Percentiles rank a stretch among this genome's conserved stretches.
phyloP scores from a whole-genome alignment of 2,888 invertebrate genomes.

The Cephus nigrinus region DNA sequence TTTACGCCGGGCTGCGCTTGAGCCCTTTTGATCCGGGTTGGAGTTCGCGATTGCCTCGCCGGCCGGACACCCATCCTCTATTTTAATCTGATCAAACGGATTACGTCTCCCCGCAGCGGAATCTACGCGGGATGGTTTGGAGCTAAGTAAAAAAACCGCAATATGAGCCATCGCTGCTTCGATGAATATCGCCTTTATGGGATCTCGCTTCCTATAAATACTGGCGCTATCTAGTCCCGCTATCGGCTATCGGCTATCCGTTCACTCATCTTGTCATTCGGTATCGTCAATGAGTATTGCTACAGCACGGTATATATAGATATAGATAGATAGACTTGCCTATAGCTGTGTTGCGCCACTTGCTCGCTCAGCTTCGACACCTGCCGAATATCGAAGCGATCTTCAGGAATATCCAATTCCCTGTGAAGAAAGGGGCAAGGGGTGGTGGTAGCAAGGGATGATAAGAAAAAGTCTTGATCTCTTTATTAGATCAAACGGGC shows the following conservation, averaged over 20 bases:
- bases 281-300: too few species aligned
- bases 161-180: conserved; percentile 17
- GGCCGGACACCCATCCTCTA: conserved; percentile 16
- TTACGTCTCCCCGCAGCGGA: conserved; percentile 50
- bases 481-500: conserved; percentile 57
- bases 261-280: too few species aligned
- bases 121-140: neutral
- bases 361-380: neutral
- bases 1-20: conserved; percentile 64
- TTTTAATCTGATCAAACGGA: conserved; percentile 66
- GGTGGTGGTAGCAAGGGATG: too few species aligned
- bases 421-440: too few species aligned
- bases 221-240: conserved; percentile 12
- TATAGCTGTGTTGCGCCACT: too few species aligned
- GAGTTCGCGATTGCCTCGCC: conserved; percentile 39
- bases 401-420: too few species aligned
- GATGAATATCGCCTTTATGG: too few species aligned
- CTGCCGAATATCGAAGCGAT: too few species aligned
- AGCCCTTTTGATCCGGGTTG: conserved; percentile 64
- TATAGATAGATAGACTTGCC: too few species aligned
- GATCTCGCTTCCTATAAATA: conserved; percentile 17
- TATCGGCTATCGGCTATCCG: conserved; percentile 11
- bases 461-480: conserved; percentile 36
- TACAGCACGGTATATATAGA: too few species aligned
- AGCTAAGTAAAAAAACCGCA: conserved; percentile 23